phyloP scores from a whole-genome alignment of 2,888 invertebrate genomes.

The Lithosia quadra region DNA sequence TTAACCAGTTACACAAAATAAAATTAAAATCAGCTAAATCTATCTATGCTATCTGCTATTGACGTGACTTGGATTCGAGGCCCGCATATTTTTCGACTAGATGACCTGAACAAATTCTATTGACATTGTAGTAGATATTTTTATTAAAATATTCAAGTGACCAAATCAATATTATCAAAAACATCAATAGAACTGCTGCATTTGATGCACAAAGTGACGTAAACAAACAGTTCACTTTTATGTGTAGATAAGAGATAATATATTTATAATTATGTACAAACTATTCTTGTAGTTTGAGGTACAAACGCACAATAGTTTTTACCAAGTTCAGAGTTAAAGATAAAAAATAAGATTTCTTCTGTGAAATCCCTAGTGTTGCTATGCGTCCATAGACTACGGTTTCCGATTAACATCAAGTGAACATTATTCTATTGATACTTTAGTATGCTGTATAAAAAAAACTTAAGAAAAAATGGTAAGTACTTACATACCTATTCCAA shows the following conservation, averaged over 20 bases:
- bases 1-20: neutral
- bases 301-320: too few relatives aligned
- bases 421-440: neutral
- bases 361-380: neutral
- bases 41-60: neutral
- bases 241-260: neutral
- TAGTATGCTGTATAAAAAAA: neutral
- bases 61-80: neutral
- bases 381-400: neutral
- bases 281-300: too few relatives aligned
- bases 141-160: neutral
- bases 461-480: too few relatives aligned
- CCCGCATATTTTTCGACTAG: neutral
- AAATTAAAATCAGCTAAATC: constrained; percentile 5
- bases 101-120: neutral
- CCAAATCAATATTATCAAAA: neutral
- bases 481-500: neutral
- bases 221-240: neutral
- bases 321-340: too few relatives aligned
- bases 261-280: too few relatives aligned
- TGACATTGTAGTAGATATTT: neutral
- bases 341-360: neutral
- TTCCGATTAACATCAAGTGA: neutral
- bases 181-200: neutral
- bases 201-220: neutral